Conservation (phyloP, 1,140 invertebrate genomes). For the Drosophila biarmipes region DNA sequence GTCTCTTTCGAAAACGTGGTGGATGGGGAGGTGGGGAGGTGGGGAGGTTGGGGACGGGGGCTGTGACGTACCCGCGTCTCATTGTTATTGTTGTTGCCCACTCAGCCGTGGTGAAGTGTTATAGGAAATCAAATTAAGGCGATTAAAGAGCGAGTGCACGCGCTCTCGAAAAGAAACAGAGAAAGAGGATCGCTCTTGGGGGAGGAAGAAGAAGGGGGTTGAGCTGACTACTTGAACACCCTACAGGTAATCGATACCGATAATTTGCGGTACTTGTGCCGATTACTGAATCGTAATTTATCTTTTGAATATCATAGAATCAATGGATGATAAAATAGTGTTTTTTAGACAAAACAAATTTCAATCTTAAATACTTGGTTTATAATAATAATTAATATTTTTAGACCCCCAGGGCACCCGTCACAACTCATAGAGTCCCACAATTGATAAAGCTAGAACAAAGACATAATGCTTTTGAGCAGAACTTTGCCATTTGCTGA, state of each 20-base stretch:
- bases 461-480: constrained; percentile 46
- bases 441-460: constrained; percentile 35
- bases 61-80: constrained; percentile 43
- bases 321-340: too few relatives aligned
- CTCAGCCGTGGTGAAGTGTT: constrained; percentile 61
- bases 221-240: constrained; percentile 7
- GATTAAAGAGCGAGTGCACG: constrained; percentile 57
- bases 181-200: constrained; percentile 6
- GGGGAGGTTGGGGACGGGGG: neutral
- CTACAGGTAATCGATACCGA: constrained; percentile 1
- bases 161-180: constrained; percentile 29
- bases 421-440: neutral
- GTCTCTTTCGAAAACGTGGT: constrained; percentile 13
- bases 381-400: too few relatives aligned
- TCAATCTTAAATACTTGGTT: too few relatives aligned
- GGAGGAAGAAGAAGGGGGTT: neutral
- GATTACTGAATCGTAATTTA: too few relatives aligned
- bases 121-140: constrained; percentile 75
- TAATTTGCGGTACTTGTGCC: neutral
- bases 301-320: too few relatives aligned
- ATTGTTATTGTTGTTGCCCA: constrained; percentile 49
- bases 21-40: neutral
- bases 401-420: neutral
- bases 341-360: too few relatives aligned
- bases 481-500: constrained; percentile 47